Base-by-base conservation (phyloP, 1,140 invertebrate species). In the Zaprionus davidi region DNA sequence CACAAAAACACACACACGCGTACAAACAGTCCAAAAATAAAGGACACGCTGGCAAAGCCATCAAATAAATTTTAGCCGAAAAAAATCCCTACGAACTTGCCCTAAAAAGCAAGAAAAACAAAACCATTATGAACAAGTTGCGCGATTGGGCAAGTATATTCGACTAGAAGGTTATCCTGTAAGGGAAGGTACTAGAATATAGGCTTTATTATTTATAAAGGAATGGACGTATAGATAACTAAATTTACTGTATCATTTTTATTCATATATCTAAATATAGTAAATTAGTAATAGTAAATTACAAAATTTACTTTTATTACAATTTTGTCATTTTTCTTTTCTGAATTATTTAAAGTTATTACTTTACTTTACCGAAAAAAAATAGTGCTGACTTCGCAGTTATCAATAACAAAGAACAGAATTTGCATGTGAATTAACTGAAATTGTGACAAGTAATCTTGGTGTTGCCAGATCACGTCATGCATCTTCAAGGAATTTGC, bases 11-110 rank as follows among this genome's bases (percentile, higher is more conserved):
- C n/a, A 51, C 11, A 51, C 46, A 51, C n/a, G 24, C 11, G 24
- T 5, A 12, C 7, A 51, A 24, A 26, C 12, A 56, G 53, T 51
- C 70, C 57, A 75, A 64, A 83, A 76, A 79, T 73, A 79, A 83
- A 83, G 71, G 77, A 82, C 68, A 71, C 58, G 66, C 62, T 53
- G 62, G 62, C 67, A 22, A 75, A 75, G 67, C 60, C 53, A 85
- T 79, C 75, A 85, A 76, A 85, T 73, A 76, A 79, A 81, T 69
- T 83, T 80, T 64, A 63, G 12, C 15, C 24, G 9, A 49, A 44
- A 56, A 73, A 56, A 17, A 59, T 56, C 58, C 55, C 57, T 46
- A n/a, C 26, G 4, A 34, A 59, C 44, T 53, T 56, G 20, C 24
- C 59, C 51, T 28, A 63, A 44, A 26, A 55, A 68, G 71, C 22